Conservation (phyloP, 2,888 invertebrate species). For the Chirona hameri region DNA sequence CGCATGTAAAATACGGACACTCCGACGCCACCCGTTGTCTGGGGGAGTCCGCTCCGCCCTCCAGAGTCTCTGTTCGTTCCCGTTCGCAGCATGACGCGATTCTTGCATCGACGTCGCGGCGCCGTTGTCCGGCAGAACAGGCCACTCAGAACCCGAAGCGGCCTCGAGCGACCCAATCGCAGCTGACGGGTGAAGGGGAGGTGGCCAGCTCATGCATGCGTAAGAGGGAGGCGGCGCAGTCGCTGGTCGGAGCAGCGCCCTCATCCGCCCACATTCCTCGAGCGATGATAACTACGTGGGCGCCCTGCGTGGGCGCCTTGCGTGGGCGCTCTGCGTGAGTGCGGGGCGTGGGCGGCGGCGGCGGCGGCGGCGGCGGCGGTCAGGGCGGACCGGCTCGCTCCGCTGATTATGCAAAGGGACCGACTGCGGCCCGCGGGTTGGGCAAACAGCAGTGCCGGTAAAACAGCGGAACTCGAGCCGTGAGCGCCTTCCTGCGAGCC, state of each 20-base stretch:
- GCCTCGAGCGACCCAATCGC: too few species aligned
- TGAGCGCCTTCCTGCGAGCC: neutral
- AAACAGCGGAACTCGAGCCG: neutral
- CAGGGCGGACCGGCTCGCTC: neutral
- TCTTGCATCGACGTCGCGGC: too few species aligned
- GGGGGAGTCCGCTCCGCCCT: too few species aligned
- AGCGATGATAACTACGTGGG: neutral
- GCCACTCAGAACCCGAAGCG: too few species aligned
- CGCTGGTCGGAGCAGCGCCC: neutral
- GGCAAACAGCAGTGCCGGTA: neutral
- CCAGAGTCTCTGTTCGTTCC: too few species aligned
- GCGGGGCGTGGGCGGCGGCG: neutral
- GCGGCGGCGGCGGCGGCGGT: neutral
- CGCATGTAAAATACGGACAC: neutral
- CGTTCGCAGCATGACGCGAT: too few species aligned
- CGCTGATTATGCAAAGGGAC: neutral
- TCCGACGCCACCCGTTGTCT: too few species aligned
- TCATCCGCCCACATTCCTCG: constrained; percentile 3
- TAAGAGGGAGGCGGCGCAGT: neutral
- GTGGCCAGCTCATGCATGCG: constrained; percentile 7
- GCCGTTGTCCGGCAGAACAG: too few species aligned
- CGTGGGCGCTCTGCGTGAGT: too few species aligned
- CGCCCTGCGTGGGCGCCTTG: neutral
- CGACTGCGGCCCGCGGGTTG: neutral
- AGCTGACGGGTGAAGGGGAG: neutral